phyloP scores from a whole-genome alignment of 2,113 vertebrate genomes.

The Gallinago media region DNA sequence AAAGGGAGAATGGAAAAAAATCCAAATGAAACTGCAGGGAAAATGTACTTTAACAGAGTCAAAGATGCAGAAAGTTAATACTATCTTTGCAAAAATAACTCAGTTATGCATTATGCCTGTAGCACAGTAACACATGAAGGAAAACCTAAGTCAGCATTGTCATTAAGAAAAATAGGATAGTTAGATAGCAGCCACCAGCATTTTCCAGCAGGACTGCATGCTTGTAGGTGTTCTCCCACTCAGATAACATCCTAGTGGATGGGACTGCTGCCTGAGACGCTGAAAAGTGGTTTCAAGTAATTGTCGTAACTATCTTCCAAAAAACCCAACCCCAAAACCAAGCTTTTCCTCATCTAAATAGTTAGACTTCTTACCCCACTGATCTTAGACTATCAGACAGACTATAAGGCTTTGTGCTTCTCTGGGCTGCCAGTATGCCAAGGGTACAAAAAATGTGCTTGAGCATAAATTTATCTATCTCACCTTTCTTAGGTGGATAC shows the following conservation, averaged over 20 bases:
- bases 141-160: neutral
- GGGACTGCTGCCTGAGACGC: neutral
- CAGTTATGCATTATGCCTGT: neutral
- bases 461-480: neutral
- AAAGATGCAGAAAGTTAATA: neutral
- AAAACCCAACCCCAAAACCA: neutral
- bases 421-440: neutral
- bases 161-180: neutral
- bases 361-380: neutral
- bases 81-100: neutral
- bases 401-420: neutral
- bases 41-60: neutral
- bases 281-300: neutral
- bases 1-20: neutral
- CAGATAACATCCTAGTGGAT: neutral
- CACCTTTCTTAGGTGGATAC: neutral
- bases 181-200: neutral
- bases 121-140: neutral
- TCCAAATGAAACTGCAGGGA: neutral
- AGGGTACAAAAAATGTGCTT: neutral
- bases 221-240: neutral
- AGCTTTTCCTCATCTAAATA: neutral
- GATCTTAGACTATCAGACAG: neutral
- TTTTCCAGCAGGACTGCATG: neutral
- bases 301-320: neutral